A percentile compares a stretch with the other conserved stretches of the same genome.
These are phyloP conservation scores for Zonitis immaculata DNA, from an alignment of 2,888 invertebrate species.

Conservation along the genomic window DNA sequence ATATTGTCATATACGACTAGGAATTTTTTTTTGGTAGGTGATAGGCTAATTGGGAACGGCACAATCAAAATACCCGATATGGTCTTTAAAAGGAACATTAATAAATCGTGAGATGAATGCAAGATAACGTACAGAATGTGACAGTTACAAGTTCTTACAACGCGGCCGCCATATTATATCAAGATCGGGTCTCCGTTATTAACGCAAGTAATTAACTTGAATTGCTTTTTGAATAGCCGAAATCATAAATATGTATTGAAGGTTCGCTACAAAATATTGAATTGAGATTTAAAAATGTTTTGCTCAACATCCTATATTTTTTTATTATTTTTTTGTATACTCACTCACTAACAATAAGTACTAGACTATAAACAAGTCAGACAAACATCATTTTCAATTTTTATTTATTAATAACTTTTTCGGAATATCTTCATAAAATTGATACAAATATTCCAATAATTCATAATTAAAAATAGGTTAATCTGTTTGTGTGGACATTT, in stretches of 20 bases:
- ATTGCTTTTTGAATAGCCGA: slow-evolving; percentile 27
- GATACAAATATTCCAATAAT: too few species aligned
- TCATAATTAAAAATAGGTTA: background rate
- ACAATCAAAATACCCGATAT: slow-evolving; percentile 20
- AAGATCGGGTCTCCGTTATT: slow-evolving; percentile 31
- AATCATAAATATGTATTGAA: slow-evolving; percentile 29
- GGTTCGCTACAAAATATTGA: background rate
- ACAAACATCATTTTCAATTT: too few species aligned
- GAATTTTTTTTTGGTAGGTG: background rate
- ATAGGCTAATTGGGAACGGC: slow-evolving; percentile 2
- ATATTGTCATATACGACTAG: background rate
- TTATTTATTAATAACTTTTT: too few species aligned
- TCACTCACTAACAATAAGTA: too few species aligned
- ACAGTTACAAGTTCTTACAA: slow-evolving; percentile 31
- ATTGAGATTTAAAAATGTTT: background rate
- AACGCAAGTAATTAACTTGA: slow-evolving; percentile 31
- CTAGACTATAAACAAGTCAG: too few species aligned
- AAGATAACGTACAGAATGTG: slow-evolving; percentile 30
- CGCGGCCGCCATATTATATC: slow-evolving; percentile 30
- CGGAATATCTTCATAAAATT: slow-evolving; percentile 19
- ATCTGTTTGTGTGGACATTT: background rate
- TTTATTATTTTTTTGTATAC: background rate
- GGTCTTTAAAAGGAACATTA: slow-evolving; percentile 25
- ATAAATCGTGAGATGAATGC: slow-evolving; percentile 29
- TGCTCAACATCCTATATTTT: too few species aligned